Evolutionary conservation across 2,888 invertebrate species (phyloP).

Genomic region (Temnothorax rugatulus): DNA sequence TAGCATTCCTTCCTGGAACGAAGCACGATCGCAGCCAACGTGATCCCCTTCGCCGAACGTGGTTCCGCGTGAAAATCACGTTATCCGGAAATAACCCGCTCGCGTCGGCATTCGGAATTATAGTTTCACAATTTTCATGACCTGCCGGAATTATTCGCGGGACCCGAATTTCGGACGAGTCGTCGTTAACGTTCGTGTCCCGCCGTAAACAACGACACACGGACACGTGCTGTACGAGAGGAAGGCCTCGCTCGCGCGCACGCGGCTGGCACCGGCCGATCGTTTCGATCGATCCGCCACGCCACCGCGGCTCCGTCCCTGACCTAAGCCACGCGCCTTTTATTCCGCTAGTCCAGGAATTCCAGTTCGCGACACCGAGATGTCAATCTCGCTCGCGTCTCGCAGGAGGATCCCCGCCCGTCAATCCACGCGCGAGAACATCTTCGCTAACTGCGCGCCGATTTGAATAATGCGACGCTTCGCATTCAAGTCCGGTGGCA

Average conservation of each 20-base stretch:
- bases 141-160: neutral
- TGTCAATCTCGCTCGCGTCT: constrained; percentile 27
- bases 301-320: constrained; percentile 63
- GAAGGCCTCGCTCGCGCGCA: neutral
- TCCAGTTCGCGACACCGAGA: constrained; percentile 39
- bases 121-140: neutral
- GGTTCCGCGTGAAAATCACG: constrained; percentile 6
- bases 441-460: neutral
- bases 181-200: neutral
- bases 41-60: neutral
- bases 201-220: neutral
- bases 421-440: neutral
- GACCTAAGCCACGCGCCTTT: constrained; percentile 65
- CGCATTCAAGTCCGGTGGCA: constrained; percentile 9
- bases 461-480: constrained; percentile 49
- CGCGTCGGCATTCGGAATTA: neutral
- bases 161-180: no score
- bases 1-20: constrained; percentile 15
- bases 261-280: constrained; percentile 51
- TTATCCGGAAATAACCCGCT: neutral
- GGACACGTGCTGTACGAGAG: neutral
- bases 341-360: constrained; percentile 38
- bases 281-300: constrained; percentile 66
- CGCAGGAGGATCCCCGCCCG: neutral
- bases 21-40: constrained; percentile 16